Evolutionary conservation across 2,113 vertebrate genomes (phyloP).

Genomic region (Gymnogyps californianus): DNA sequence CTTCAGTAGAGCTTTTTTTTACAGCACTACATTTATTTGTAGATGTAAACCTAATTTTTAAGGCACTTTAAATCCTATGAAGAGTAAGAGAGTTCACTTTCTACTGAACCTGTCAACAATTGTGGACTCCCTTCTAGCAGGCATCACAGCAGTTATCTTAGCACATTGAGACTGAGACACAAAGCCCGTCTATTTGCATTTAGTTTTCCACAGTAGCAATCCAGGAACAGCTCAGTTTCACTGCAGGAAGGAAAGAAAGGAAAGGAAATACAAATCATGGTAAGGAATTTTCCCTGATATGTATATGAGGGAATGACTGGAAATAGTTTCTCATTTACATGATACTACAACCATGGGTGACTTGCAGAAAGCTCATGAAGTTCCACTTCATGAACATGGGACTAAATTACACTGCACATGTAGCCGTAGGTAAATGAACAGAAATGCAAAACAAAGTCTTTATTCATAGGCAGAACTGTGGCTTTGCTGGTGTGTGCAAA

Average conservation of each 20-base stretch:
- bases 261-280: not conserved
- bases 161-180: not conserved
- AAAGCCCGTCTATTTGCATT: not conserved
- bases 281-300: not conserved
- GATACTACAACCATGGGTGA: not conserved
- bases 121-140: not conserved
- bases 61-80: not conserved
- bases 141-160: not conserved
- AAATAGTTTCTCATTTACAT: not conserved
- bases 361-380: not conserved
- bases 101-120: fast-evolving
- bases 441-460: not conserved
- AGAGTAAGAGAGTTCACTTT: not conserved
- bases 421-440: not conserved
- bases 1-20: not conserved
- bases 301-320: not conserved
- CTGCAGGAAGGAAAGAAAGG: not conserved
- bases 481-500: not conserved
- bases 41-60: not conserved
- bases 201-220: not conserved
- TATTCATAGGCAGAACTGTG: not conserved
- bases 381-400: not conserved
- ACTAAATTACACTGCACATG: not conserved
- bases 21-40: not conserved
- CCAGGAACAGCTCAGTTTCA: not conserved